These are phyloP conservation scores for Podarcis cretensis DNA, from an alignment of 2,113 vertebrate genomes.

Conservation along the genomic window DNA sequence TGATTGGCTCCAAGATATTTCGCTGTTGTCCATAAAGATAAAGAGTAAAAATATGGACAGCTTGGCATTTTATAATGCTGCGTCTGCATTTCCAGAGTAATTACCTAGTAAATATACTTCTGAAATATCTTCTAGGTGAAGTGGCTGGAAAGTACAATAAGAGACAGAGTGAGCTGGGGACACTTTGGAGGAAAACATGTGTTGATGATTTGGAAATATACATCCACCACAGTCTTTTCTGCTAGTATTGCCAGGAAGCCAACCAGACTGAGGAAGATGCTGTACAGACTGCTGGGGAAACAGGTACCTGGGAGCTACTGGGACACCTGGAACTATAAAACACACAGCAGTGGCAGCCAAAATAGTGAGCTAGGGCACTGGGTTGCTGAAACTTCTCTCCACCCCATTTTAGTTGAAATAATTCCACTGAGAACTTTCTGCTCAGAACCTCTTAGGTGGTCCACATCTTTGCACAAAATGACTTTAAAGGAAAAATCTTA, in stretches of 20 bases:
- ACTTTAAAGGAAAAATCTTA: not conserved
- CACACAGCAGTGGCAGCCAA: too few relatives aligned
- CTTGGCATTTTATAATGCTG: conserved; percentile 61
- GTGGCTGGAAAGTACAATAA: conserved; percentile 47
- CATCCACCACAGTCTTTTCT: not conserved
- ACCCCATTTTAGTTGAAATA: not conserved
- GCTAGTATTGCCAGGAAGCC: not conserved
- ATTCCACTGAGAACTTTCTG: not conserved
- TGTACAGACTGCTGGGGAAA: too few relatives aligned
- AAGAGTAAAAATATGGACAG: conserved; percentile 60
- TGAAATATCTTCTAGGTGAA: conserved; percentile 45
- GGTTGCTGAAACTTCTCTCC: too few relatives aligned
- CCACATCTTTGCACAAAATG: not conserved
- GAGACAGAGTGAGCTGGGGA: not conserved
- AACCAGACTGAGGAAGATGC: too few relatives aligned
- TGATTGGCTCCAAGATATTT: conserved; percentile 60
- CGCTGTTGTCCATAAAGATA: conserved; percentile 60
- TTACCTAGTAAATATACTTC: conserved; percentile 66
- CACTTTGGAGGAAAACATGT: not conserved
- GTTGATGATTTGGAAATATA: not conserved
- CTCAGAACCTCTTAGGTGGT: not conserved
- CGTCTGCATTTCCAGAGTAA: conserved; percentile 62
- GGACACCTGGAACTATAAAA: not conserved
- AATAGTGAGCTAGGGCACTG: not conserved
- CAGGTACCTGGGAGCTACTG: not conserved